Base-by-base conservation (phyloP, 2,113 vertebrate genomes). In the Salvator merianae region DNA sequence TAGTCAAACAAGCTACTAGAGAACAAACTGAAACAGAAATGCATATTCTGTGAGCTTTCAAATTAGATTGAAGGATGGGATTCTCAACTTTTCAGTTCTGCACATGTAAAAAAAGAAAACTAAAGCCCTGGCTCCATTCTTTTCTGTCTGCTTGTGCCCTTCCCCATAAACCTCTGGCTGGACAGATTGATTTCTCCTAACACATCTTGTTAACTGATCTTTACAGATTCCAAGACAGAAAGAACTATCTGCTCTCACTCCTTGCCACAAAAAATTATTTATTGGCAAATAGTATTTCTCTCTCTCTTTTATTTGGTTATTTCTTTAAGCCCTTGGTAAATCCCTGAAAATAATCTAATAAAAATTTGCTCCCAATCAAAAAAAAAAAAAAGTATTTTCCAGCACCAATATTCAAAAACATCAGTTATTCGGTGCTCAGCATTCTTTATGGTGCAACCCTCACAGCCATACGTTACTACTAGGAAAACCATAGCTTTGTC, bases 291-390 rank as follows among this genome's bases (percentile, higher is more conserved):
- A 79, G 55, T 7, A 20, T 50, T n/a, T 50, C 69, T 36, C 68
- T 59, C 63, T 24, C n/a, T 59, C 32, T 72, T 12, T 59, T 59
- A 34, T 75, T 6, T 7, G 3, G 18, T 62, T 22, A n/a, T 43
- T 55, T 55, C 30, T 70, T 53, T 66, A 73, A 79, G n/a, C 69
- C 66, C 76, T 84, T 79, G 36, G 6, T 65, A 73, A 59, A 28
- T 53, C 68, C 59, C 83, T 66, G 69, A 74, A 78, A 82, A 53
- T 72, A 66, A 83, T 53, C 75, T 79, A 83, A 87, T 87, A 87
- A 87, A 83, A 71, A 22, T 66, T 47, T 2, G 55, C 77, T 74
- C 81, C 69, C 73, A 68, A 79, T 32, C 75, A 83, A 68, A n/a
- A n/a, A n/a, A n/a, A n/a, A n/a, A n/a, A n/a, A 47, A 2, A 47